Percentiles rank a stretch among this genome's conserved stretches.
Conservation (phyloP, 2,113 vertebrate genomes). For the Sporophila hypoxantha region DNA sequence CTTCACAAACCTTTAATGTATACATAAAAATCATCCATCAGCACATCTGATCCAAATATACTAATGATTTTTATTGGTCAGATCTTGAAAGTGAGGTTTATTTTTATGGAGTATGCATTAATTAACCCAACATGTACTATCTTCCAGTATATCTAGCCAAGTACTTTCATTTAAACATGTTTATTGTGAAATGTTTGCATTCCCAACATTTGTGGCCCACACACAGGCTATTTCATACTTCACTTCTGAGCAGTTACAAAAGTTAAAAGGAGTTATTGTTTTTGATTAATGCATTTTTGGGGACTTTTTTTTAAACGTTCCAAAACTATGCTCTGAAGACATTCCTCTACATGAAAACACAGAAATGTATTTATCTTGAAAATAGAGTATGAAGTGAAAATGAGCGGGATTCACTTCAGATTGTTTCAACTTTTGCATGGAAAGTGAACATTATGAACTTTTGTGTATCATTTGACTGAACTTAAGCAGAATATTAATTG, state of each 20-base stretch:
- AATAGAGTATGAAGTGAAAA: conserved; percentile 1
- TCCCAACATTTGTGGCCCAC: conserved; percentile 94
- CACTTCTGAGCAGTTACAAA: conserved; percentile 82
- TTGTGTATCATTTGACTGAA: not conserved
- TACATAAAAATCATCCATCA: conserved; percentile 75
- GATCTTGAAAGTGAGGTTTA: conserved; percentile 92
- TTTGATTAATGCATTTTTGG: conserved; percentile 92
- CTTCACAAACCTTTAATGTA: conserved; percentile 59
- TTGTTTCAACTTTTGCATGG: conserved; percentile 5
- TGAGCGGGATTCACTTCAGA: not conserved
- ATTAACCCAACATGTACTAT: conserved; percentile 99
- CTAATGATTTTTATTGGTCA: conserved; percentile 92
- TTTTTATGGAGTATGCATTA: conserved; percentile 93
- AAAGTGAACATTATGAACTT: conserved; percentile 23
- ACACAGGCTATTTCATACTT: conserved; percentile 98
- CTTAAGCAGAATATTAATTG: not conserved
- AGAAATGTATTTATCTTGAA: conserved; percentile 33
- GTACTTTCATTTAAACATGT: conserved; percentile 98
- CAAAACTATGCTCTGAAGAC: conserved; percentile 57
- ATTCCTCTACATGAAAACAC: conserved; percentile 48
- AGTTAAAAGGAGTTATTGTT: conserved; percentile 97
- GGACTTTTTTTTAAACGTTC: conserved; percentile 34
- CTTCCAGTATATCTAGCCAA: conserved; percentile 89
- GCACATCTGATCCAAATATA: conserved; percentile 85
- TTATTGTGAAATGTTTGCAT: conserved; percentile 99